phyloP scores from a whole-genome alignment of 2,113 vertebrate genomes.

The Anoplopoma fimbria region DNA sequence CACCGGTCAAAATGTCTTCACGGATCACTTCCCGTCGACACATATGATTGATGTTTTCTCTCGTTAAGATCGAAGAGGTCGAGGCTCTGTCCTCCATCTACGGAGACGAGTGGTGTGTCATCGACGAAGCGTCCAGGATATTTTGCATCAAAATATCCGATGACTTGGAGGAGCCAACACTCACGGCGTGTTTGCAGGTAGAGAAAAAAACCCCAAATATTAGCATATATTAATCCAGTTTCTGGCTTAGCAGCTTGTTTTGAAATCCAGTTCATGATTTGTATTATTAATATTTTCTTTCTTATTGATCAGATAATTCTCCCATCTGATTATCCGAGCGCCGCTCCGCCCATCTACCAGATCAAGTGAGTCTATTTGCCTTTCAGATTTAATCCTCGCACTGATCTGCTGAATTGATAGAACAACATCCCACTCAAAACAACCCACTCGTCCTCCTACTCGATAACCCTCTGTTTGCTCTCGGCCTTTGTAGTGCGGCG shows the following conservation, averaged over 20 bases:
- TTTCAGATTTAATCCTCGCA: conserved; percentile 54
- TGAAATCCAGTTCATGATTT: neutral
- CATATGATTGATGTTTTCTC: neutral
- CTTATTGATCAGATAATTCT: conserved; percentile 89
- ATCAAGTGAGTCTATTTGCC: conserved; percentile 90
- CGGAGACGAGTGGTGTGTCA: conserved; percentile 95
- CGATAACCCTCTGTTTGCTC: conserved; percentile 68
- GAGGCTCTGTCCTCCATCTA: conserved; percentile 97
- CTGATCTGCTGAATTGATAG: conserved; percentile 51
- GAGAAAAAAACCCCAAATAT: conserved; percentile 20
- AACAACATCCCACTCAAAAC: conserved; percentile 59
- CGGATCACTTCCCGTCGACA: neutral
- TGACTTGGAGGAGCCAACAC: conserved; percentile 85
- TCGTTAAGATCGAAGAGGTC: conserved; percentile 92
- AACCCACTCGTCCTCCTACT: conserved; percentile 54
- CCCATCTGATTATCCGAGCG: conserved; percentile 90
- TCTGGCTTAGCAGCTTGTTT: neutral
- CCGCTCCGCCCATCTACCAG: conserved; percentile 94
- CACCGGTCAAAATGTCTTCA: neutral
- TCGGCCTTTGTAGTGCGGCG: conserved; percentile 87
- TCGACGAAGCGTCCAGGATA: conserved; percentile 92
- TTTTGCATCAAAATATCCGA: conserved; percentile 94
- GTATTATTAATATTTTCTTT: neutral
- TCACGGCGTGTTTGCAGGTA: conserved; percentile 94
- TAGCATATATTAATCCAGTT: neutral